Evolutionary conservation across 2,113 vertebrate genomes (phyloP).

Genomic region (Tretioscincus oriximinensis): DNA sequence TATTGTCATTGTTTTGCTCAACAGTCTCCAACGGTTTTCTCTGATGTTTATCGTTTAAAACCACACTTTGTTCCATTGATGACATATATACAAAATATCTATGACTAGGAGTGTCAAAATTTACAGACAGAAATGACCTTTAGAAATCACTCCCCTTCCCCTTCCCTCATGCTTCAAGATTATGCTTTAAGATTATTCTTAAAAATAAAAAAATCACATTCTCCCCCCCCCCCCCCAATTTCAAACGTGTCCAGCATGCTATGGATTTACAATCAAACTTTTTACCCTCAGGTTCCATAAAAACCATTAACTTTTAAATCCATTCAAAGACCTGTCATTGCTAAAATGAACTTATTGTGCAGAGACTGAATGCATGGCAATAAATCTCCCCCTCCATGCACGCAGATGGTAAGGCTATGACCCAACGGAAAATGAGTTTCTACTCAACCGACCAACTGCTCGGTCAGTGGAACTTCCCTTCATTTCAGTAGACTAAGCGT

Average conservation of each 20-base stretch:
- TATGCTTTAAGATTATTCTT: not conserved
- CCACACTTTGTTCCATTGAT: not conserved
- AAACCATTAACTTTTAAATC: not conserved
- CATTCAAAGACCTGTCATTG: slow-evolving; percentile 11
- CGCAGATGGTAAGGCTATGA: slow-evolving; percentile 4
- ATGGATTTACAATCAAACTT: not conserved
- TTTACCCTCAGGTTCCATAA: not conserved
- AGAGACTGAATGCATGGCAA: not conserved
- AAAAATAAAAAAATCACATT: not conserved
- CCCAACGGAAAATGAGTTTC: not conserved
- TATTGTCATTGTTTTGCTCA: not conserved
- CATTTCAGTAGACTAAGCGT: not conserved
- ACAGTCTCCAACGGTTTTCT: not conserved
- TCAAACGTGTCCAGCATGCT: not conserved
- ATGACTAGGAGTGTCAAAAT: not conserved
- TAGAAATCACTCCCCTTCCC: not conserved
- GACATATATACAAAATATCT: not conserved
- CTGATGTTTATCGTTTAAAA: not conserved
- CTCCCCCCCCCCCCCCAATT: not conserved
- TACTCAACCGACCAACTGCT: not conserved
- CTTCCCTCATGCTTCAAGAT: no score
- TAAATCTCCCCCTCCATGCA: slow-evolving; percentile 4
- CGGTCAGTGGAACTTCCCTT: not conserved
- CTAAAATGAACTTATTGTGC: slow-evolving; percentile 11
- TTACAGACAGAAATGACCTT: slow-evolving; percentile 3